A percentile compares a stretch with the other conserved stretches of the same genome.
These are phyloP conservation scores for Zygogramma bicolorata DNA, from an alignment of 2,888 invertebrate species.

Conservation along the genomic window DNA sequence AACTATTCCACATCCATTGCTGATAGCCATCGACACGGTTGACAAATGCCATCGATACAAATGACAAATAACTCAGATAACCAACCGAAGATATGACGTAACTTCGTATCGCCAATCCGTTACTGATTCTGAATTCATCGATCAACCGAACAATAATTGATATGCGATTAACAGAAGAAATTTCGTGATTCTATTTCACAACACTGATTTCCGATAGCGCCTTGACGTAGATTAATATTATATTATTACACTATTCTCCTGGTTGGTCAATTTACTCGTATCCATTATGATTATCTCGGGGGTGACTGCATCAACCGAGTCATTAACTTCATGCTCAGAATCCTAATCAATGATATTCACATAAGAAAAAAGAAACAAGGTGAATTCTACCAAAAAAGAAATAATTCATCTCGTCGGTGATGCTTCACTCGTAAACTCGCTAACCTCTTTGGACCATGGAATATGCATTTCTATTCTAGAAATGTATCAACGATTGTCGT, in stretches of 20 bases:
- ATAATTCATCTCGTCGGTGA: too few relatives aligned
- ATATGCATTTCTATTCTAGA: too few relatives aligned
- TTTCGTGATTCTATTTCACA: not conserved
- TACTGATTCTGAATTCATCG: not conserved
- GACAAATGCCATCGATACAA: conserved; percentile 22
- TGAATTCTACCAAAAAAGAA: too few relatives aligned
- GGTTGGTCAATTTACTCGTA: not conserved
- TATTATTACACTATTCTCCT: not conserved
- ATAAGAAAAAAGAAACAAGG: too few relatives aligned
- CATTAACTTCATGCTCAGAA: too few relatives aligned
- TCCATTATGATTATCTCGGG: too few relatives aligned
- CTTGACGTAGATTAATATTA: not conserved
- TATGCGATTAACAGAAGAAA: not conserved
- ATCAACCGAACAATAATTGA: not conserved
- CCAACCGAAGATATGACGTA: not conserved
- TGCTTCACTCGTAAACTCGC: too few relatives aligned
- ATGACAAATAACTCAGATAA: not conserved
- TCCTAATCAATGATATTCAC: too few relatives aligned
- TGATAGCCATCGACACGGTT: conserved; percentile 26
- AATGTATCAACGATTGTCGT: too few relatives aligned
- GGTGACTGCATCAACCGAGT: too few relatives aligned
- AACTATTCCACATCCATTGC: conserved; percentile 25
- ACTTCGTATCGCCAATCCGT: not conserved
- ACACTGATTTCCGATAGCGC: not conserved
- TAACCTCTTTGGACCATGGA: too few relatives aligned